A percentile compares a stretch with the other conserved stretches of the same genome.
phyloP scores from a whole-genome alignment of 2,888 invertebrate genomes.

The Zhengitettix transpicula region DNA sequence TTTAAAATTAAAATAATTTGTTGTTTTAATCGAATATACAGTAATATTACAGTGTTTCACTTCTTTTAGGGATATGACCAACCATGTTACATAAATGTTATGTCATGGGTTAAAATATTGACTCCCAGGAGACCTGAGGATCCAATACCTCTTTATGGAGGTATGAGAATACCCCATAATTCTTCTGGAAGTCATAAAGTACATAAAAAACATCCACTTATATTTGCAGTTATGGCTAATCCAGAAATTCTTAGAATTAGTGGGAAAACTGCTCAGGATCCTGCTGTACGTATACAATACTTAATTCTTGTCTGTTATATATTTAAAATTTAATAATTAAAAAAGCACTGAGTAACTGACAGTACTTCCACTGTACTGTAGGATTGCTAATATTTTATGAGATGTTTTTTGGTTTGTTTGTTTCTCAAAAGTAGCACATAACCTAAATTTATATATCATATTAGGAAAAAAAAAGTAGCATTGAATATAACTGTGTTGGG shows the following conservation, averaged over 20 bases:
- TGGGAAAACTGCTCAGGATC: slow-evolving; percentile 48
- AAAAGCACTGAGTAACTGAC: no score
- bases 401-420: no score
- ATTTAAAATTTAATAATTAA: no score
- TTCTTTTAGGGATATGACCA: slow-evolving; percentile 20
- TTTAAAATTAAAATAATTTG: not conserved
- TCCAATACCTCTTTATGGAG: slow-evolving; percentile 52
- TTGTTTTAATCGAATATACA: no score
- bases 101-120: slow-evolving; percentile 56
- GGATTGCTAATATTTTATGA: no score
- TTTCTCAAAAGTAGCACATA: no score
- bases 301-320: not conserved
- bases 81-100: slow-evolving; percentile 38
- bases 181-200: not conserved
- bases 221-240: slow-evolving; percentile 58
- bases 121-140: slow-evolving; percentile 46
- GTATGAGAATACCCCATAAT: slow-evolving; percentile 47
- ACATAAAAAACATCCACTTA: slow-evolving; percentile 32
- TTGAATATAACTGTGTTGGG: no score
- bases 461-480: no score
- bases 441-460: no score
- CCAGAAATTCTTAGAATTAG: slow-evolving; percentile 50
- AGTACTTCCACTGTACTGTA: no score
- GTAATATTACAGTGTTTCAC: not conserved
- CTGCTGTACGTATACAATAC: slow-evolving; percentile 27